phyloP scores from a whole-genome alignment of 2,888 invertebrate genomes.

The Lepidocyrtinus sp. region DNA sequence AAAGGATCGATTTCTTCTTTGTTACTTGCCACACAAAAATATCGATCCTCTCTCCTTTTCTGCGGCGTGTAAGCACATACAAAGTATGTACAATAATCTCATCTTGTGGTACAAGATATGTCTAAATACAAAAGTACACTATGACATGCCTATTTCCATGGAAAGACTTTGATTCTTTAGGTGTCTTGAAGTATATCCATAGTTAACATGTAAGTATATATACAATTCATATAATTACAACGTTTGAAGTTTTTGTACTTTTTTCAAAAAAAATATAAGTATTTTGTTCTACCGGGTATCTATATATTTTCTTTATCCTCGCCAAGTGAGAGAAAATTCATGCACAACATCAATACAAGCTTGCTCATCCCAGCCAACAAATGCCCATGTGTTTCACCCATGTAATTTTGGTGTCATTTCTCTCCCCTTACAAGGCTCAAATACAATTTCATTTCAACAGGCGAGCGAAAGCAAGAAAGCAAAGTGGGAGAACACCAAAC shows the following conservation, averaged over 20 bases:
- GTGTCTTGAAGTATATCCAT: too few relatives aligned
- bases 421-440: constrained; percentile 49
- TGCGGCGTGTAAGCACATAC: constrained; percentile 19
- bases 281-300: too few relatives aligned
- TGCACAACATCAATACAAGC: constrained; percentile 41
- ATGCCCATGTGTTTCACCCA: constrained; percentile 51
- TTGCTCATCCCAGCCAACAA: constrained; percentile 33
- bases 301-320: constrained; percentile 37
- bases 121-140: background rate
- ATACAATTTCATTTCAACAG: constrained; percentile 56
- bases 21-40: constrained; percentile 66
- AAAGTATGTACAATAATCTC: background rate
- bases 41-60: constrained; percentile 58
- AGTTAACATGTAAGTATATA: too few relatives aligned
- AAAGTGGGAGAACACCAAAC: constrained; percentile 12
- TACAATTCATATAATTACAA: too few relatives aligned
- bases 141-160: constrained; percentile 4
- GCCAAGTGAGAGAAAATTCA: constrained; percentile 46
- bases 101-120: background rate
- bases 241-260: too few relatives aligned
- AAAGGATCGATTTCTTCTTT: constrained; percentile 66
- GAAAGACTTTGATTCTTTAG: background rate
- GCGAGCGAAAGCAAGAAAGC: constrained; percentile 31
- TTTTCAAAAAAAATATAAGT: too few relatives aligned
- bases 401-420: constrained; percentile 51